These are phyloP conservation scores for Ibidorhyncha struthersii DNA, from an alignment of 2,113 vertebrate species.

Conservation along the genomic window DNA sequence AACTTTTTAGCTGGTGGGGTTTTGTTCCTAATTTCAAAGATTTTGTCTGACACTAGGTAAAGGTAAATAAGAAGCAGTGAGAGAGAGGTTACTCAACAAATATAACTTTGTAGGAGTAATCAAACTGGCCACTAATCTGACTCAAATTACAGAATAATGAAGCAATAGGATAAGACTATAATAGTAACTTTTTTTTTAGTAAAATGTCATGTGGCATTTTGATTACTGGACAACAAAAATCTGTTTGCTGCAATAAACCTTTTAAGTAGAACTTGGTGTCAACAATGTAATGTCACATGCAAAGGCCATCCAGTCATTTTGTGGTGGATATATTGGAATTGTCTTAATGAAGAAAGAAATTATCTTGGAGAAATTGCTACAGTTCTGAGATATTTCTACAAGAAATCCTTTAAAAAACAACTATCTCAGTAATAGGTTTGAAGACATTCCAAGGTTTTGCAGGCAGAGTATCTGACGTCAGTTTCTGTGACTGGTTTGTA, in stretches of 20 bases:
- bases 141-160: not conserved
- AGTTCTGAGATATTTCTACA: not conserved
- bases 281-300: not conserved
- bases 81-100: not conserved
- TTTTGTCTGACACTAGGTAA: not conserved
- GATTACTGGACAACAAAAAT: not conserved
- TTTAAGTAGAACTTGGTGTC: not conserved
- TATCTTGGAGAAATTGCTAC: not conserved
- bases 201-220: not conserved
- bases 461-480: not conserved
- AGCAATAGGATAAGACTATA: not conserved
- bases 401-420: not conserved
- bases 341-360: not conserved
- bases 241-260: not conserved
- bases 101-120: not conserved
- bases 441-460: not conserved
- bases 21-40: not conserved
- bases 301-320: not conserved
- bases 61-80: not conserved
- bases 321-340: not conserved
- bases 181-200: not conserved
- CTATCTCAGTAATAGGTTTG: not conserved
- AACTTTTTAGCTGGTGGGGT: fast-evolving
- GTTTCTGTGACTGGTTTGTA: not conserved
- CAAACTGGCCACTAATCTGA: not conserved